phyloP scores from a whole-genome alignment of 2,797 vertebrate species.

The Halcyon badia region DNA sequence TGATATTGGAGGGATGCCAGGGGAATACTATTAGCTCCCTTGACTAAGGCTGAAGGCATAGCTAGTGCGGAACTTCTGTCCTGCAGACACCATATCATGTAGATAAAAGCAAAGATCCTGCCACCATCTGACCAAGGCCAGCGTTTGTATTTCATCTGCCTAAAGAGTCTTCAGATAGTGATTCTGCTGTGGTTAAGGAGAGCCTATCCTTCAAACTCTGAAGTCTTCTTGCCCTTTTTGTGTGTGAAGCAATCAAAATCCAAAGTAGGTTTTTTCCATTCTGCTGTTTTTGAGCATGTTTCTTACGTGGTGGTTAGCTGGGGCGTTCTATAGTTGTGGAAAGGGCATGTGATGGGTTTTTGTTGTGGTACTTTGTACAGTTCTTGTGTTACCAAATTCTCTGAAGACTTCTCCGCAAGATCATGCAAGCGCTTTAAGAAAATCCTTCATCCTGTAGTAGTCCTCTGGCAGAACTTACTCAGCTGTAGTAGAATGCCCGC shows the following conservation, averaged over 20 bases:
- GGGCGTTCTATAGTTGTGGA: neutral
- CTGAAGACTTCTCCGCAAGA: neutral
- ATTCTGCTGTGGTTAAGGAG: neutral
- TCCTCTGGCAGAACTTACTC: neutral
- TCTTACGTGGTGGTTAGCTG: neutral
- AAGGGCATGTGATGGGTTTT: neutral
- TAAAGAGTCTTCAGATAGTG: neutral
- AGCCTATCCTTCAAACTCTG: neutral
- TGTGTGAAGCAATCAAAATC: neutral
- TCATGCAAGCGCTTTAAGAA: neutral
- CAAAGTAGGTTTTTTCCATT: neutral
- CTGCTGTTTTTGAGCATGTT: neutral
- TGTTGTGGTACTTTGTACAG: neutral
- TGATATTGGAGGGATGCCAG: neutral
- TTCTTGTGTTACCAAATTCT: neutral
- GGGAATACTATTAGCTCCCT: neutral
- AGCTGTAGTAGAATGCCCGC: neutral
- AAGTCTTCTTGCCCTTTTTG: neutral
- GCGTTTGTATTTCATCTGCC: neutral
- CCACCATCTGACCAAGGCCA: neutral
- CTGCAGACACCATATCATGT: neutral
- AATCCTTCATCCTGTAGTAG: neutral
- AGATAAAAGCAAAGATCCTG: neutral
- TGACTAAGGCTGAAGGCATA: neutral
- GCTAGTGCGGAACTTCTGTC: neutral